Conservation (phyloP, 2,797 vertebrate species). For the Chelonia mydas region DNA sequence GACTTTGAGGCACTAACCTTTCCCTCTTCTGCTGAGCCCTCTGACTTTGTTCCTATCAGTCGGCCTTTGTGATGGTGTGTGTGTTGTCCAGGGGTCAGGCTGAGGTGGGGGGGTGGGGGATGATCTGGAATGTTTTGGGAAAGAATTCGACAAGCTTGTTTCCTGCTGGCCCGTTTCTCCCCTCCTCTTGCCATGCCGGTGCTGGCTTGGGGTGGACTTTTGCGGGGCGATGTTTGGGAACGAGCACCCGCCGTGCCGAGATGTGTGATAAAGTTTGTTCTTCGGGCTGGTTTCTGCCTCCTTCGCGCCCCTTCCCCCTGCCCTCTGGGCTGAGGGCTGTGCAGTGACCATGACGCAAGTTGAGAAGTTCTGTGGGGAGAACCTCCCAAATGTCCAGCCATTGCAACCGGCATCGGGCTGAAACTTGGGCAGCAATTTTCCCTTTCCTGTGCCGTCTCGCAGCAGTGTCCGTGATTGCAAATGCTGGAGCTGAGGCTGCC, state of each 20-base stretch:
- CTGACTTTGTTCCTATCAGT: not conserved
- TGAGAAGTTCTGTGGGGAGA: not conserved
- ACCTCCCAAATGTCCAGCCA: not conserved
- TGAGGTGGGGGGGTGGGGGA: not conserved
- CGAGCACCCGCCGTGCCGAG: not conserved
- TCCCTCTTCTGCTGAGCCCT: not conserved
- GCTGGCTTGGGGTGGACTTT: not conserved
- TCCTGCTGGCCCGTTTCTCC: not conserved
- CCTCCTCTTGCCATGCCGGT: not conserved
- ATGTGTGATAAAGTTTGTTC: not conserved
- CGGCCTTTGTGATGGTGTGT: not conserved
- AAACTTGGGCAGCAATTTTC: not conserved
- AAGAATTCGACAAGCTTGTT: not conserved
- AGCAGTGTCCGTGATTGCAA: not conserved
- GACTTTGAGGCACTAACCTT: not conserved
- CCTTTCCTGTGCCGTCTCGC: not conserved
- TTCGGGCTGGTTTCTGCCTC: no score
- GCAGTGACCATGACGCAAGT: no score
- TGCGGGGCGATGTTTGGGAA: not conserved
- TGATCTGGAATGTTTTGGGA: not conserved
- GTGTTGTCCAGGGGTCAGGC: not conserved
- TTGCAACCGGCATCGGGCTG: not conserved
- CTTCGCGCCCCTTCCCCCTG: not conserved
- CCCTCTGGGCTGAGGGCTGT: not conserved
- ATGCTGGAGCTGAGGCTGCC: conserved; percentile 31